phyloP scores from a whole-genome alignment of 2,888 invertebrate species.

The Automeris io region DNA sequence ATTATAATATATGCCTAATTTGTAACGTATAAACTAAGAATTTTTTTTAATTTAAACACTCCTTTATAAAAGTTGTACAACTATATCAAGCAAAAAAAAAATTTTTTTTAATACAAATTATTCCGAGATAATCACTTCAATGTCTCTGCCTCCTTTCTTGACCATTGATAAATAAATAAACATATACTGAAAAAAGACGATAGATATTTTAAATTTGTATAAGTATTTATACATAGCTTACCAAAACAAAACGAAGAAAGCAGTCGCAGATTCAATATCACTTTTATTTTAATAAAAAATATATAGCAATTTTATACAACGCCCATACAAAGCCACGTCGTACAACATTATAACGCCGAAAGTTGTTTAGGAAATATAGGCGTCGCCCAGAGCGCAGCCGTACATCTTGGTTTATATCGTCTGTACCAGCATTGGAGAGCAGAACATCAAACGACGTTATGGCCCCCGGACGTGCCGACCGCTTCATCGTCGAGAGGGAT shows the following conservation, averaged over 20 bases:
- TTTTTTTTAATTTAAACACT: too few relatives aligned
- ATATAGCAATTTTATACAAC: slow-evolving; percentile 25
- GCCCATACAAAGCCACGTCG: slow-evolving; percentile 59
- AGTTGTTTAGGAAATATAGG: slow-evolving; percentile 77
- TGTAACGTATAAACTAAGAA: too few relatives aligned
- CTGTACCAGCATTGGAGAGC: slow-evolving; percentile 75
- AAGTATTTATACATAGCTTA: too few relatives aligned
- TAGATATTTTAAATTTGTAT: too few relatives aligned
- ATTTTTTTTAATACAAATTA: too few relatives aligned
- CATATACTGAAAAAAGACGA: too few relatives aligned
- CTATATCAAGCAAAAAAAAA: too few relatives aligned
- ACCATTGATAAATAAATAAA: too few relatives aligned
- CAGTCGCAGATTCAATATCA: slow-evolving; percentile 10
- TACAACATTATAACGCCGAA: slow-evolving; percentile 61
- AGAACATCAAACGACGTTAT: slow-evolving; percentile 76
- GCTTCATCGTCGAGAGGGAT: slow-evolving; percentile 51
- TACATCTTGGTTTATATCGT: slow-evolving; percentile 70
- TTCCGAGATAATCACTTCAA: too few relatives aligned
- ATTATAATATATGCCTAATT: too few relatives aligned
- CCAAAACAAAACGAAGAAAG: slow-evolving; percentile 10
- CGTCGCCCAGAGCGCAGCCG: slow-evolving; percentile 74
- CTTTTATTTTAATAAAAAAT: slow-evolving; percentile 9
- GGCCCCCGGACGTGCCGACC: slow-evolving; percentile 71
- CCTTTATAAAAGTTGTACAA: too few relatives aligned
- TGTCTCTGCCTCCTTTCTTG: too few relatives aligned